Evolutionary conservation across 1,140 invertebrate species (phyloP), one percentile per base, ranked within the genome.

Genomic region (Drosophila quadrilineata): DNA sequence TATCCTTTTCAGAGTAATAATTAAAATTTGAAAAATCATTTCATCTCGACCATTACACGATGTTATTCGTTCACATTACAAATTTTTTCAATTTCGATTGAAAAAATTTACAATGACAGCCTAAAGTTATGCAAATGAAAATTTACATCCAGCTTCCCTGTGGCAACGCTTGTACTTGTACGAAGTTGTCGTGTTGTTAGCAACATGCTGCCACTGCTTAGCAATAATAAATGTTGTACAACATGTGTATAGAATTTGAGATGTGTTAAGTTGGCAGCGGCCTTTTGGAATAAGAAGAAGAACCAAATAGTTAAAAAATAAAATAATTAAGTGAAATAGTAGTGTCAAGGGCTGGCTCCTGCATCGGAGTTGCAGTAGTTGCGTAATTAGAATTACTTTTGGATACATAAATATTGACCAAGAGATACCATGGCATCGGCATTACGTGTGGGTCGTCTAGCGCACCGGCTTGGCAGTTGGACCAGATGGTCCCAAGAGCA

Each of bases 291-390:
- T 4, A 28, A 14, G 3, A 65, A 65, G 54, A 65, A 59, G 45
- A 33, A 65, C 36, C 49, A 43, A 28, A n/a, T n/a, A 43, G 19
- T 38, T 41, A 28, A 38, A 60, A 49, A 67, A 45, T 60, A 50
- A 41, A 48, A 26, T 48, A 68, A 48, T 68, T 54, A 67, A 62
- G 40, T 6, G 12, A 41, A 54, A 70, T 29, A 41, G 57, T 59
- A 52, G 36, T 59, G 56, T 38, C n/a, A n/a, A n/a, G 57, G 68
- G 35, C 50, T 63, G 67, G 56, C 63, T 76, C 77, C 73, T 84
- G 77, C 62, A 57, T 80, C 46, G 71, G 71, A 75, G 43, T 73
- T 64, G 58, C 68, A 70, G 63, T 59, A 54, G 72, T 84, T 82
- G 76, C 76, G 73, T 84, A 84, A 82, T 53, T 76, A 33, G 48